Base-by-base conservation (phyloP, 2,888 invertebrate species). In the Formica aserva region DNA sequence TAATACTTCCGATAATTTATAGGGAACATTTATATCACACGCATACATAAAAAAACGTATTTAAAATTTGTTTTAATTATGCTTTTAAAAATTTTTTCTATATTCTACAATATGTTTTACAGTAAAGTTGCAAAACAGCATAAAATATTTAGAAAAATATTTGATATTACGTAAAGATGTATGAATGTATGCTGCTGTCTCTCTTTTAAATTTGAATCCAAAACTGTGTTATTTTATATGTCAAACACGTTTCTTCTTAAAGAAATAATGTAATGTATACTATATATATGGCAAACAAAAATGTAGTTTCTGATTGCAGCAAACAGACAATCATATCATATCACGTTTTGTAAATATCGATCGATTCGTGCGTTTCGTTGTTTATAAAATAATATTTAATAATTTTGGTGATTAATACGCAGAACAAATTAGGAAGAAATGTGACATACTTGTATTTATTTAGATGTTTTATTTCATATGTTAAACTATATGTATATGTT, bases 151-250 rank as follows among this genome's bases (percentile, higher is more conserved):
- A 52, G 13, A 38, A 65, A 9, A 38, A 18, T 2, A 11, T 35
- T 63, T n/a, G 5, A 6, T 35, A 75, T 18, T 38, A 8, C n/a
- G 15, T 75, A 48, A 57, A 38, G 22, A 35, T 26, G 18, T n/a
- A 9, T 15, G 29, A 74, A 22, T 29, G 15, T 41, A n/a, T 26
- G 15, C 3, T 65, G 22, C 18, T 52, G 13, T 74, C n/a, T 55
- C 11, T 18, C 13, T 74, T 15, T 29, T 41, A 81, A 55, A 81
- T 74, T 62, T 72, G 0, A 48, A 66, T 75, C 66, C 66, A 82
- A 57, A 75, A 82, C 65, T 81, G 81, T 75, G 82, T 75, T 75
- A 65, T n/a, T 57, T 66, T 75, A 57, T 48, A 32, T 62, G 57
- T 74, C 26, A 81, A 38, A 72, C 26, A 26, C 13, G 26, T 38